Evolutionary conservation across 2,888 invertebrate species (phyloP).

Genomic region (Oscheius myriophilus): DNA sequence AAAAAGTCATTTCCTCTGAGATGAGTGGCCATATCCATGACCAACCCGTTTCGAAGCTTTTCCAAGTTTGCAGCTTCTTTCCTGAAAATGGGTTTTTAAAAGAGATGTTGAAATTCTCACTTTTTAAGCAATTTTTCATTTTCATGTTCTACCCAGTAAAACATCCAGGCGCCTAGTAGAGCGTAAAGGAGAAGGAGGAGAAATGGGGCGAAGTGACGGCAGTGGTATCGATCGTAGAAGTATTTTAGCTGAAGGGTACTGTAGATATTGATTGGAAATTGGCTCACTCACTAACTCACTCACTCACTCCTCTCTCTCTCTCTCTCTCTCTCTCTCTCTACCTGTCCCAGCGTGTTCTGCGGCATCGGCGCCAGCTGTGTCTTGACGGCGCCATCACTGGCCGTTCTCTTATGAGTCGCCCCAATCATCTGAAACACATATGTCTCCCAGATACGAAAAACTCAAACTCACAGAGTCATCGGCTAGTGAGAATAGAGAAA

Average conservation of each 20-base stretch:
- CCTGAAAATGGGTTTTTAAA: constrained; percentile 32
- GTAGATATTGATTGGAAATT: constrained; percentile 6
- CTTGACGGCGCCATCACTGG: background rate
- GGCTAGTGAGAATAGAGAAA: constrained; percentile 45
- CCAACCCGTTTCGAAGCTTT: constrained; percentile 48
- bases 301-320: no score
- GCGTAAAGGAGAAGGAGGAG: constrained; percentile 67
- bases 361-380: constrained; percentile 2
- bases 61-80: constrained; percentile 54
- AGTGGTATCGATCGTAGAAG: constrained; percentile 63
- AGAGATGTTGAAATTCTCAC: constrained; percentile 36
- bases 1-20: constrained; percentile 17
- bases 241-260: constrained; percentile 52
- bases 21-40: constrained; percentile 11
- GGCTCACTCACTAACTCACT: no score
- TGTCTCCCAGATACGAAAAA: background rate
- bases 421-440: constrained; percentile 12
- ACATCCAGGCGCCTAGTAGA: constrained; percentile 66
- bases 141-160: constrained; percentile 66
- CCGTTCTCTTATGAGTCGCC: constrained; percentile 1
- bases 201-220: constrained; percentile 62
- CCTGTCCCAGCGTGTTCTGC: constrained; percentile 3
- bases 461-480: constrained; percentile 25
- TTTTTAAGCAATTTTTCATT: constrained; percentile 58
- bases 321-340: no score